These are phyloP conservation scores for Drosophila siamana DNA, from an alignment of 2,888 invertebrate genomes.

Conservation along the genomic window DNA sequence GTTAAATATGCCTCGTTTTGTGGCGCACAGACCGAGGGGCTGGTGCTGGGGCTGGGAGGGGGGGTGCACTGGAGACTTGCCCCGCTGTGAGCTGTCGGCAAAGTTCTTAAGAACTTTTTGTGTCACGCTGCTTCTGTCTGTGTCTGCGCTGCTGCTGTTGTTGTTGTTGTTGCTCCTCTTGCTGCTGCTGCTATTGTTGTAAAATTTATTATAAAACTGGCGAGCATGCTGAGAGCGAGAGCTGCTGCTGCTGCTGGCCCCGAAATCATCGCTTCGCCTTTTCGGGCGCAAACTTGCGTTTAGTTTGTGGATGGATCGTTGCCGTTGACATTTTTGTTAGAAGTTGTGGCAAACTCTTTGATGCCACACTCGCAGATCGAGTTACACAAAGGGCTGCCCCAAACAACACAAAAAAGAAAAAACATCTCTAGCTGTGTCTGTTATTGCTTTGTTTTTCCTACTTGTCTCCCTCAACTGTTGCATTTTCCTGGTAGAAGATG, in stretches of 20 bases:
- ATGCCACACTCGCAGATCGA: constrained; percentile 54
- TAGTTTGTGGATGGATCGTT: constrained; percentile 36
- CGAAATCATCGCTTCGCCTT: too few species aligned
- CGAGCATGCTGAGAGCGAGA: constrained; percentile 49
- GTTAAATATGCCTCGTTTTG: constrained; percentile 13
- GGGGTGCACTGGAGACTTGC: constrained; percentile 12
- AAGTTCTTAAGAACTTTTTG: constrained; percentile 73
- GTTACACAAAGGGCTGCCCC: constrained; percentile 56
- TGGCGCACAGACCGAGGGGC: too few species aligned
- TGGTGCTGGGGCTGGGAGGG: too few species aligned
- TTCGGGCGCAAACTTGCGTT: constrained; percentile 13
- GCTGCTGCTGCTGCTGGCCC: constrained; percentile 40
- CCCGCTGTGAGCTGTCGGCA: constrained; percentile 65
- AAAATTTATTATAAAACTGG: constrained; percentile 69
- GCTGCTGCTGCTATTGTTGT: constrained; percentile 45
- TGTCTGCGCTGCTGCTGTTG: constrained; percentile 22
- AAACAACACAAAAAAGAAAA: too few species aligned
- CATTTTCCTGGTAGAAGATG: constrained; percentile 58
- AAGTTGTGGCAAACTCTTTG: constrained; percentile 62
- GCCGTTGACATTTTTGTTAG: constrained; percentile 69
- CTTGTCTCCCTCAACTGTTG: constrained; percentile 18
- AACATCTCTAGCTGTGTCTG: too few species aligned
- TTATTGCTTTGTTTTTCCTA: constrained; percentile 7
- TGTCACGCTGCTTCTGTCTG: constrained; percentile 73
- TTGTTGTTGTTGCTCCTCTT: constrained; percentile 15